Evolutionary conservation across 2,888 invertebrate species (phyloP), one percentile per base, ranked within the genome.

Genomic region (Drosophila meridiana): DNA sequence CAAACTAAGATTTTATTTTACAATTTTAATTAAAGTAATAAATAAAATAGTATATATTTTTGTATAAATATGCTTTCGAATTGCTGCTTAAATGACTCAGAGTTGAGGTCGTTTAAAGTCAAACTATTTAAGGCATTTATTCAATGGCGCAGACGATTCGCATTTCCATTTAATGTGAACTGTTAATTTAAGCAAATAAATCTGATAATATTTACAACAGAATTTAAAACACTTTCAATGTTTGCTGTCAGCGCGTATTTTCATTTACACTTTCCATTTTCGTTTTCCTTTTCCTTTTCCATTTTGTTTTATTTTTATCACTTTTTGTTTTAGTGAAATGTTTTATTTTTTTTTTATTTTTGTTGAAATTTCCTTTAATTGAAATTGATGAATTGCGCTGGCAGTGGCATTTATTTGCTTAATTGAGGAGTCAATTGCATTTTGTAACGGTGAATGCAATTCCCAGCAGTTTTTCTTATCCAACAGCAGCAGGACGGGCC

Each of bases 351-450:
- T 30, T 20, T 26, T 32, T 38, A 42, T 40, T 30, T 20, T 36
- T 56, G 43, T 40, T 45, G 28, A 53, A 69, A 48, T 45, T 64
- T 58, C 56, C 63, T 56, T 65, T 70, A 89, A 89, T 88, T 86
- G 89, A 68, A 83, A 87, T 89, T 89, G 82, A 84, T 87, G 87
- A 70, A 81, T 88, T 76, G 60, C 63, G 45, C 63, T 36, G 82
- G 58, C 50, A 42, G 48, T 38, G 43, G 76, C 61, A 69, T 71
- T 86, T 87, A 86, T 78, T 88, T 78, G 82, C 70, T 83, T 84
- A 87, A 84, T 89, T 89, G 89, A 66, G 74, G 50, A 73, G 70
- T 78, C 77, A 72, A 82, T 76, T 76, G 78, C 70, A 69, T 86
- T 80, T 58, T 42, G 42, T 48, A 61, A 32, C 38, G 73, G 40